Evolutionary conservation across 1,140 invertebrate species (phyloP).

Genomic region (Cydia splendana): DNA sequence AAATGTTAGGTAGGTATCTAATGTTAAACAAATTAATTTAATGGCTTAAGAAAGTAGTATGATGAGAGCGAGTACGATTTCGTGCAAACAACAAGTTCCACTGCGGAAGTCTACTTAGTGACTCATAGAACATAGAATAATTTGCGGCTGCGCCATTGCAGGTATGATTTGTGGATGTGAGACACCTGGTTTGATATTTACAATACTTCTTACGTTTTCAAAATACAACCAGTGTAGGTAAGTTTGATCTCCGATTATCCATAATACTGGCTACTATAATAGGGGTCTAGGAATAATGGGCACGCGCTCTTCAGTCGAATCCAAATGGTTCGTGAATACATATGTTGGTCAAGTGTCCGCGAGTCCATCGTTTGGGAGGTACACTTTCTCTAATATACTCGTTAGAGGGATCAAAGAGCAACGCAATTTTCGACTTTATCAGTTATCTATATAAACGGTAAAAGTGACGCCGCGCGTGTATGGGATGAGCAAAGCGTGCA

Average conservation of each 20-base stretch:
- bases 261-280: background rate
- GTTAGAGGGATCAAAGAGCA: slow-evolving; percentile 8
- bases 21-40: background rate
- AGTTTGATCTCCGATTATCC: background rate
- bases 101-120: slow-evolving; percentile 17
- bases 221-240: background rate
- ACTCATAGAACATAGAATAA: slow-evolving; percentile 16
- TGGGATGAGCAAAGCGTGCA: slow-evolving; percentile 24
- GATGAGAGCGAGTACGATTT: background rate
- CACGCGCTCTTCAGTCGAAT: background rate
- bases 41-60: slow-evolving; percentile 8
- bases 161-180: slow-evolving; percentile 23
- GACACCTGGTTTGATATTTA: slow-evolving; percentile 8
- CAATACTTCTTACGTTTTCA: background rate
- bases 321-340: background rate
- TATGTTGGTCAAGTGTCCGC: slow-evolving; percentile 17
- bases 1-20: background rate
- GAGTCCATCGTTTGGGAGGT: slow-evolving; percentile 1
- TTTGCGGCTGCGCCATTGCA: slow-evolving; percentile 24
- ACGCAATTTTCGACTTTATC: slow-evolving; percentile 26
- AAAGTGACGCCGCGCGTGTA: background rate
- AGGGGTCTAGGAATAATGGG: background rate
- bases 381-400: slow-evolving; percentile 26
- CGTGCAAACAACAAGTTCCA: slow-evolving; percentile 28
- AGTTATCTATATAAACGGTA: slow-evolving; percentile 8